These are phyloP conservation scores for Prunella fulvescens DNA, from an alignment of 2,113 vertebrate species.

Conservation along the genomic window DNA sequence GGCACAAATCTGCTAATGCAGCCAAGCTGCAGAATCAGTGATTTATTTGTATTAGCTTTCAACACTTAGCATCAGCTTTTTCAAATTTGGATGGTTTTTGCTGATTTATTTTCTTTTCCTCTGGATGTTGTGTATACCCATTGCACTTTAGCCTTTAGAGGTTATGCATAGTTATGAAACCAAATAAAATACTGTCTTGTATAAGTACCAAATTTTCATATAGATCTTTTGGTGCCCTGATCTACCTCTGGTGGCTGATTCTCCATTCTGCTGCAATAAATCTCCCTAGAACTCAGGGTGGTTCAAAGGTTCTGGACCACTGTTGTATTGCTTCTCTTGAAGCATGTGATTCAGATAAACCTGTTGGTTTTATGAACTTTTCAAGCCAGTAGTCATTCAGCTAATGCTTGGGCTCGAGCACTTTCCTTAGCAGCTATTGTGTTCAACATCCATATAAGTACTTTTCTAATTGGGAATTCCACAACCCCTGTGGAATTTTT, in stretches of 20 bases:
- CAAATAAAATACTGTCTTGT: not conserved
- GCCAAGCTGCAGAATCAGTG: not conserved
- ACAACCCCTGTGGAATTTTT: not conserved
- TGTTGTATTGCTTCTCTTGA: not conserved
- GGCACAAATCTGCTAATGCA: not conserved
- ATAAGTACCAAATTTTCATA: not conserved
- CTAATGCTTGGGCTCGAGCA: fast-evolving
- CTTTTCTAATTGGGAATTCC: not conserved
- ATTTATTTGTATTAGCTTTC: not conserved
- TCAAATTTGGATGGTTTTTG: not conserved
- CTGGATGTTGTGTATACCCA: not conserved
- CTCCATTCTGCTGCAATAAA: not conserved
- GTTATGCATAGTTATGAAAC: not conserved
- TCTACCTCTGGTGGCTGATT: not conserved
- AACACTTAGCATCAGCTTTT: not conserved
- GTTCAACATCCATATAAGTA: not conserved
- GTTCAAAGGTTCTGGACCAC: not conserved
- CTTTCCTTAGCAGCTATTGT: not conserved
- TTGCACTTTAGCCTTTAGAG: not conserved
- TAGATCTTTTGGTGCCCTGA: not conserved
- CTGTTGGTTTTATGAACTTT: not conserved
- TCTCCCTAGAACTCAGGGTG: not conserved
- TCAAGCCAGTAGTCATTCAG: not conserved
- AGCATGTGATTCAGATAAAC: not conserved
- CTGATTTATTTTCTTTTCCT: not conserved